Evolutionary conservation across 2,113 vertebrate genomes (phyloP).

Genomic region (Phaetusa simplex): DNA sequence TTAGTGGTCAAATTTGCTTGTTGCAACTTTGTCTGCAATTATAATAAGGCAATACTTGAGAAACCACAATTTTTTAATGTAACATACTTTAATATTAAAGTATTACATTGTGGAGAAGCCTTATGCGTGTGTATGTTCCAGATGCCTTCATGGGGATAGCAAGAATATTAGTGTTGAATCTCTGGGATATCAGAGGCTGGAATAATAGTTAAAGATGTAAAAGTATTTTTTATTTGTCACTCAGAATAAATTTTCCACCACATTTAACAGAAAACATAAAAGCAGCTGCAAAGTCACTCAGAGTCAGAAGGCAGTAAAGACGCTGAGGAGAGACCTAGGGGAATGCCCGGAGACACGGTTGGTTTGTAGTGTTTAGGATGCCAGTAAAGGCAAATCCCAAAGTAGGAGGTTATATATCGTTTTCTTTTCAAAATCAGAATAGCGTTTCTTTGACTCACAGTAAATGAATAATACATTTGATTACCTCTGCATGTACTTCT

Average conservation of each 20-base stretch:
- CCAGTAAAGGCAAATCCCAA: neutral
- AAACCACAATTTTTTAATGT: accelerated
- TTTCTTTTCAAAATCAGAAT: neutral
- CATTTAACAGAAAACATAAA: neutral
- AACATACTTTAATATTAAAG: neutral
- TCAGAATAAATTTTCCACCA: neutral
- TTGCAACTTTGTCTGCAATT: neutral
- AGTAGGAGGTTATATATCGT: neutral
- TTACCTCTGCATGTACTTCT: neutral
- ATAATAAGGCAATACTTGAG: neutral
- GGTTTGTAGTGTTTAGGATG: neutral
- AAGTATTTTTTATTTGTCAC: neutral
- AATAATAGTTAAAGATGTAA: neutral
- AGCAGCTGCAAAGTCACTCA: neutral
- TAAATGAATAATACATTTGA: neutral
- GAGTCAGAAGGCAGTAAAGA: neutral
- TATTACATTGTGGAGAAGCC: neutral
- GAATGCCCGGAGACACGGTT: neutral
- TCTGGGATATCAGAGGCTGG: neutral
- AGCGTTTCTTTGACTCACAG: neutral
- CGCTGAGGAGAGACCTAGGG: neutral
- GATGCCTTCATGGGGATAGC: accelerated
- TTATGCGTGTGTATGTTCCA: accelerated
- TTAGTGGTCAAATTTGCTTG: neutral
- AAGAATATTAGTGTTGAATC: neutral